phyloP scores from a whole-genome alignment of 2,888 invertebrate genomes.

The Erynnis tages region DNA sequence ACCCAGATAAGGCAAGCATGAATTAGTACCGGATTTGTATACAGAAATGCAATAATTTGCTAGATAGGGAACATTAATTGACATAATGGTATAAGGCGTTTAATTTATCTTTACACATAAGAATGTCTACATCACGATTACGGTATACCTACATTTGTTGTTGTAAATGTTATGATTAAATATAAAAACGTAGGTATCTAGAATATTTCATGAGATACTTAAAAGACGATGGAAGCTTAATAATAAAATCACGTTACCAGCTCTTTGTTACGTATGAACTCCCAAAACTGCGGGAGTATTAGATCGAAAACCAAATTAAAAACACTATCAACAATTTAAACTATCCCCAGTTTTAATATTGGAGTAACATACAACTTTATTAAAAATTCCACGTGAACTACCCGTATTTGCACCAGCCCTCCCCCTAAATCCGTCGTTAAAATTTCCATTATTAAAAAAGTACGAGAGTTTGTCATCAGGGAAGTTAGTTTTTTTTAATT shows the following conservation, averaged over 20 bases:
- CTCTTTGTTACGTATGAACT: no score
- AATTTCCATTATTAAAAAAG: constrained; percentile 82
- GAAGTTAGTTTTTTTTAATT: constrained; percentile 81
- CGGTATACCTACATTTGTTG: background rate
- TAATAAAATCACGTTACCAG: no score
- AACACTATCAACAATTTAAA: background rate
- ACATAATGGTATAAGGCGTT: background rate
- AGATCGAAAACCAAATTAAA: background rate
- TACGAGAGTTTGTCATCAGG: constrained; percentile 79
- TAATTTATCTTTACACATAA: background rate
- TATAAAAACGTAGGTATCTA: no score
- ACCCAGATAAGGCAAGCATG: constrained; percentile 16
- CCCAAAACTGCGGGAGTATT: no score
- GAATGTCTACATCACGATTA: background rate
- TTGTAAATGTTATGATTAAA: background rate
- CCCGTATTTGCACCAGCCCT: constrained; percentile 34
- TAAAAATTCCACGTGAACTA: constrained; percentile 49
- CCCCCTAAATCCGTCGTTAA: constrained; percentile 59
- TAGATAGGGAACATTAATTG: constrained; percentile 15
- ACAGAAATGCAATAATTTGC: constrained; percentile 7
- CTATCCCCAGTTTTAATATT: constrained; percentile 1
- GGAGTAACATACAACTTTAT: constrained; percentile 33
- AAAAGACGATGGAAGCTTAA: no score
- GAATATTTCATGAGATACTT: no score
- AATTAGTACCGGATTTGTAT: constrained; percentile 13